Evolutionary conservation across 2,888 invertebrate genomes (phyloP), one percentile per base, ranked within the genome.

Genomic region (Achlya flavicornis): DNA sequence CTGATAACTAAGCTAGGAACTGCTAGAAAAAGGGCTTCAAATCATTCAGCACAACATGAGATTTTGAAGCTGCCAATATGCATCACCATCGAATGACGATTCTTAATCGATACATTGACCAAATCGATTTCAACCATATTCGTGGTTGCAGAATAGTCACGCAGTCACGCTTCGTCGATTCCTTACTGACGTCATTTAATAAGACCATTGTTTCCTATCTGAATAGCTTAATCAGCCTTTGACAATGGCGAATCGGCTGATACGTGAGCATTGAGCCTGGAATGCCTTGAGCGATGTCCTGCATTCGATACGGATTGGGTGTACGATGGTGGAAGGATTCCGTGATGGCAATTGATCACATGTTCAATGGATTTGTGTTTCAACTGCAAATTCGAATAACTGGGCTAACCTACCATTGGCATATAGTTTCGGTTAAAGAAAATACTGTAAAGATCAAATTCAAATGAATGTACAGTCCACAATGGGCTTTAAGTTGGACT

Each of bases 181-280:
- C 41, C 67, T 35, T 35, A 33, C 58, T 62, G 66, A 63, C 62
- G 64, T 76, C 74, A 76, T 72, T 75, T 78, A 77, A 79, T 79
- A 80, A 78, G 69, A 67, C 75, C 46, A 80, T 82, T 82, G 82
- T 82, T 69, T 71, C 57, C 61, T 12, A 66, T 64, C 60, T 77
- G 71, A 77, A 81, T 77, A 67, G 79, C 72, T 81, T 78, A 78
- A 81, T 82, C 80, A 83, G 75, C 65, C 66, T 63, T 62, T 63
- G 69, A 77, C 77, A 78, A 78, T 74, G 46, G 66, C 57, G 19
- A 26, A 41, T 60, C 43, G 60, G 43, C 19, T 57, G 60, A 73
- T 71, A 72, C 67, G 67, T 69, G 72, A 53, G 41, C 53, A 32
- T 19, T 61, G 58, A 35, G 61, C 32, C 33, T 4, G 19, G 58